Evolutionary conservation across 2,797 vertebrate species (phyloP), one percentile per base, ranked within the genome.

Genomic region (Rachycentron canadum): DNA sequence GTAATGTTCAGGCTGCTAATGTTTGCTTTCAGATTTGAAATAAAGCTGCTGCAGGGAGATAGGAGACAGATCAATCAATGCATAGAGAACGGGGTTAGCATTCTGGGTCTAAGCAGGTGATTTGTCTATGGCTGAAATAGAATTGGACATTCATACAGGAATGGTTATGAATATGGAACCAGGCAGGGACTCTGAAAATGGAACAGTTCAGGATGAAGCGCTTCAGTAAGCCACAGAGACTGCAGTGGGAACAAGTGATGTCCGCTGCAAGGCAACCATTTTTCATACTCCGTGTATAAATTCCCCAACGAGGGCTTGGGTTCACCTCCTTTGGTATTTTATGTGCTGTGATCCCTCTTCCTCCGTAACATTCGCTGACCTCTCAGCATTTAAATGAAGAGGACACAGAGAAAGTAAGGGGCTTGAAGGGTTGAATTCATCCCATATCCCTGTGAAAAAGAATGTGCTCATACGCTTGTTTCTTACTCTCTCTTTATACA

Each of bases 11-110:
- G 72, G 65, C 81, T 2, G 73, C 82, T 91, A 89, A 91, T 93
- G 90, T 92, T 92, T 93, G 88, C 88, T 91, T 91, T 92, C 83
- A 91, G 82, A 88, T 90, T 88, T 91, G 84, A 89, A 94, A 89
- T 89, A 91, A 91, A 91, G 86, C 89, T 87, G 87, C 81, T 68
- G 75, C 23, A 1, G 64, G 66, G 67, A 86, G 85, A 89, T 79
- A 70, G 74, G 81, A 84, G 88, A 83, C 84, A 78, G 86, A 94
- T 93, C 88, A 90, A 91, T 93, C 90, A 91, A 41, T 49, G 76
- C 80, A 26, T 32, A 6, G 78, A 69, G 81, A 81, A 73, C 32
- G 4, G 79, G 73, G 84, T 89, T 84, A 88, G 87, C 61, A 81
- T 86, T 77, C 67, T 67, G 68, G 79, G 80, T 86, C 78, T 62